These are phyloP conservation scores for Pandemis corylana DNA, from an alignment of 2,888 invertebrate genomes.

Conservation along the genomic window DNA sequence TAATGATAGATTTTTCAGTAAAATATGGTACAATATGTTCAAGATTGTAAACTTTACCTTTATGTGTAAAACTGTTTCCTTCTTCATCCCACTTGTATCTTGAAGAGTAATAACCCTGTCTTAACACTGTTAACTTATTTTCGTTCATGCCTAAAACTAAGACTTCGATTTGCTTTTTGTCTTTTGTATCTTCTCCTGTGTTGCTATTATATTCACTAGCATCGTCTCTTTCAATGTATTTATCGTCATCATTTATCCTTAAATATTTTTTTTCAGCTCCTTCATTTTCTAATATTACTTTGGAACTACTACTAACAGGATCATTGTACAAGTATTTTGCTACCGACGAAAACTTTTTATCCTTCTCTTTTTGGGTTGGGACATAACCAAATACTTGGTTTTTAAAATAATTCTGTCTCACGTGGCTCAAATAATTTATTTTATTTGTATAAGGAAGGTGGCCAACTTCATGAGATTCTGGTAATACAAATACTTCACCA, in stretches of 20 bases:
- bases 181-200: not conserved
- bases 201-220: not conserved
- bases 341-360: not conserved
- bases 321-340: not conserved
- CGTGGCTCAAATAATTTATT: not conserved
- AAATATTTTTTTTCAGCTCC: not conserved
- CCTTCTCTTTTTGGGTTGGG: not conserved
- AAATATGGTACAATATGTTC: not conserved
- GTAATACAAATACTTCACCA: not conserved
- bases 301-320: not conserved
- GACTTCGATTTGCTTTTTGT: not conserved
- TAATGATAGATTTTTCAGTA: not conserved
- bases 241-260: not conserved
- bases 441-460: not conserved
- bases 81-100: conserved; percentile 1
- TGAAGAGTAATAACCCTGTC: not conserved
- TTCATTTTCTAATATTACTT: not conserved
- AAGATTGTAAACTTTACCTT: conserved; percentile 1
- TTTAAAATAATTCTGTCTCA: not conserved
- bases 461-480: not conserved
- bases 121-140: not conserved
- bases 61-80: not conserved
- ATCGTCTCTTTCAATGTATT: not conserved
- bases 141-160: not conserved
- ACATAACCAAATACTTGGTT: not conserved